Percentiles rank a stretch among this genome's conserved stretches.
These are phyloP conservation scores for Slavum lentiscoides DNA, from an alignment of 2,888 invertebrate genomes.

Conservation along the genomic window DNA sequence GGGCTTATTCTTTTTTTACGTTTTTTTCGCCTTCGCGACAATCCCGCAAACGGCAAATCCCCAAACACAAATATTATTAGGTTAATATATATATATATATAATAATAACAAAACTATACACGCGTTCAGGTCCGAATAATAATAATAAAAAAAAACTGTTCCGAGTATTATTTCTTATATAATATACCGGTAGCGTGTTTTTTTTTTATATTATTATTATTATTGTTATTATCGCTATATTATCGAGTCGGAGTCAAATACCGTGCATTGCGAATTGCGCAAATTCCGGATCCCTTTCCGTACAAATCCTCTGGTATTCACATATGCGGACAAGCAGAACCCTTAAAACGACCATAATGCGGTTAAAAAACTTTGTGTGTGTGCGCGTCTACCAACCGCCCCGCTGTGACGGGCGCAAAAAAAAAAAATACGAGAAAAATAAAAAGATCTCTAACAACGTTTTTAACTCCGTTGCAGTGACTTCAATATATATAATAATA, in stretches of 20 bases:
- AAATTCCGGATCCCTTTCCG: slow-evolving; percentile 1
- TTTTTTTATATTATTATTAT: neutral
- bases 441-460: too few relatives aligned
- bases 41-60: neutral
- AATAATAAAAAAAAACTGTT: neutral
- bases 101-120: slow-evolving; percentile 1
- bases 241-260: slow-evolving; percentile 8
- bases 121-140: neutral
- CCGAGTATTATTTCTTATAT: neutral
- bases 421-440: too few relatives aligned
- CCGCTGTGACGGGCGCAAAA: slow-evolving; percentile 9
- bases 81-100: too few relatives aligned
- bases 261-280: slow-evolving; percentile 37
- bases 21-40: slow-evolving; percentile 1
- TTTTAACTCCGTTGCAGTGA: too few relatives aligned
- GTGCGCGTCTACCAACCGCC: neutral
- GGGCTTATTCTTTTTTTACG: too few relatives aligned
- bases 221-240: too few relatives aligned
- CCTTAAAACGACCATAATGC: slow-evolving; percentile 52
- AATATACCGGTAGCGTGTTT: slow-evolving; percentile 28
- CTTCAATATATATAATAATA: too few relatives aligned
- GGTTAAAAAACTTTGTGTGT: slow-evolving; percentile 24
- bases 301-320: slow-evolving; percentile 1
- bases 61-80: slow-evolving; percentile 21
- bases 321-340: slow-evolving; percentile 36